Percentiles rank a stretch among this genome's conserved stretches.
phyloP scores from a whole-genome alignment of 2,888 invertebrate genomes.

The Hypomecis punctinalis region DNA sequence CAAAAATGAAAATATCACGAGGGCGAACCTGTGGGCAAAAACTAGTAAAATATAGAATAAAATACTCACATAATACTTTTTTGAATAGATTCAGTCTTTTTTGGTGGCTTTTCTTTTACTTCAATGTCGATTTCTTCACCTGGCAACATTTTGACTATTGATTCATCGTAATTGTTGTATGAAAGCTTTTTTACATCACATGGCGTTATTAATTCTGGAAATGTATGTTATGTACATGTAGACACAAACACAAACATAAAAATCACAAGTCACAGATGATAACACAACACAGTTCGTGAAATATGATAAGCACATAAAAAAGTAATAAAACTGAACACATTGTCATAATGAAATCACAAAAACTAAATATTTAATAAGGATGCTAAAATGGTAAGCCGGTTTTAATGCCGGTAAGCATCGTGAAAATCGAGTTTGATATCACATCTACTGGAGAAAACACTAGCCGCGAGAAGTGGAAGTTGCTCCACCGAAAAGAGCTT shows the following conservation, averaged over 20 bases:
- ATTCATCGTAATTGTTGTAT: constrained; percentile 64
- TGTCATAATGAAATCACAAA: background rate
- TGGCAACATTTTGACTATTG: constrained; percentile 72
- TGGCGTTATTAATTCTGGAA: constrained; percentile 55
- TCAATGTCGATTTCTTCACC: constrained; percentile 63
- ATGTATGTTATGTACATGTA: constrained; percentile 23
- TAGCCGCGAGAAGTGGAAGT: too few relatives aligned
- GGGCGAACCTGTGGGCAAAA: too few relatives aligned
- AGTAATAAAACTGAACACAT: background rate
- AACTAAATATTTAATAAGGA: too few relatives aligned
- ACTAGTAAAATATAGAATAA: background rate
- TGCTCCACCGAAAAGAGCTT: too few relatives aligned
- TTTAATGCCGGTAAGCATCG: too few relatives aligned
- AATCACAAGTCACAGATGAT: constrained; percentile 7
- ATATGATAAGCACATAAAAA: constrained; percentile 3
- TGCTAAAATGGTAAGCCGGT: too few relatives aligned
- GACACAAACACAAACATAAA: constrained; percentile 21
- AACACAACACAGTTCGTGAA: constrained; percentile 6
- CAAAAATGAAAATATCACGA: too few relatives aligned
- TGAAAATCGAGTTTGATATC: too few relatives aligned
- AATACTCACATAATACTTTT: constrained; percentile 75
- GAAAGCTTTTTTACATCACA: constrained; percentile 60
- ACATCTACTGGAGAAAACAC: too few relatives aligned
- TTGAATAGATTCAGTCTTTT: constrained; percentile 67
- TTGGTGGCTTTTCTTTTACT: constrained; percentile 50